These are phyloP conservation scores for Mythimna albipuncta DNA, from an alignment of 2,888 invertebrate genomes.

Conservation along the genomic window DNA sequence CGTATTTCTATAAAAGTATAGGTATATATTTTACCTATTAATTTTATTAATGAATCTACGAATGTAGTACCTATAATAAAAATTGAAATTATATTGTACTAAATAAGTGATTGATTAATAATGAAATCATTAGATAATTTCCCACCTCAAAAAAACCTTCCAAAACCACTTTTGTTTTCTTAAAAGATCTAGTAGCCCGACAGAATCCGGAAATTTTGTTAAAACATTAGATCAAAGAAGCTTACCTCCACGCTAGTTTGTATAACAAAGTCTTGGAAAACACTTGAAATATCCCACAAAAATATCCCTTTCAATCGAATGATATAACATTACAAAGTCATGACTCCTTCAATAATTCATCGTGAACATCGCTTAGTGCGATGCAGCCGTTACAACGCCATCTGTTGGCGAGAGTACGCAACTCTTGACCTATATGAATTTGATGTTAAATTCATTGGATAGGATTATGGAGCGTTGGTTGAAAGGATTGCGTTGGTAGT, in stretches of 20 bases:
- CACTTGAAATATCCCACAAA: slow-evolving; percentile 15
- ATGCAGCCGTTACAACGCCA: slow-evolving; percentile 47
- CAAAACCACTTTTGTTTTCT: too few species aligned
- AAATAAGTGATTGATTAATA: too few species aligned
- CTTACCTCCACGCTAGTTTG: background rate
- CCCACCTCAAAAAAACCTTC: too few species aligned
- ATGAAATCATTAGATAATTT: too few species aligned
- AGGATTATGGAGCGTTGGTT: background rate
- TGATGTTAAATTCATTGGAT: slow-evolving; percentile 50
- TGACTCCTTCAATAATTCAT: slow-evolving; percentile 59
- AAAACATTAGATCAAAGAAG: background rate
- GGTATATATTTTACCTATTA: too few species aligned
- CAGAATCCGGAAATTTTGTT: background rate
- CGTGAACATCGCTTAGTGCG: slow-evolving; percentile 11
- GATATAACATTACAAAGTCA: slow-evolving; percentile 51
- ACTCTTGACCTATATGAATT: slow-evolving; percentile 50
- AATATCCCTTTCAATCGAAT: slow-evolving; percentile 29
- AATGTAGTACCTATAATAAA: too few species aligned
- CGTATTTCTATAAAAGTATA: too few species aligned
- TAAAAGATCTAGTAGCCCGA: too few species aligned
- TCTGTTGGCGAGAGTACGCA: slow-evolving; percentile 29
- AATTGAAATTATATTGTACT: too few species aligned
- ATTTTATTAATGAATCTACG: too few species aligned
- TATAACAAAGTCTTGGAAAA: background rate
- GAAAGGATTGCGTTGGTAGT: background rate